Evolutionary conservation across 2,113 vertebrate species (phyloP).

Genomic region (Mionectes macconnelli): DNA sequence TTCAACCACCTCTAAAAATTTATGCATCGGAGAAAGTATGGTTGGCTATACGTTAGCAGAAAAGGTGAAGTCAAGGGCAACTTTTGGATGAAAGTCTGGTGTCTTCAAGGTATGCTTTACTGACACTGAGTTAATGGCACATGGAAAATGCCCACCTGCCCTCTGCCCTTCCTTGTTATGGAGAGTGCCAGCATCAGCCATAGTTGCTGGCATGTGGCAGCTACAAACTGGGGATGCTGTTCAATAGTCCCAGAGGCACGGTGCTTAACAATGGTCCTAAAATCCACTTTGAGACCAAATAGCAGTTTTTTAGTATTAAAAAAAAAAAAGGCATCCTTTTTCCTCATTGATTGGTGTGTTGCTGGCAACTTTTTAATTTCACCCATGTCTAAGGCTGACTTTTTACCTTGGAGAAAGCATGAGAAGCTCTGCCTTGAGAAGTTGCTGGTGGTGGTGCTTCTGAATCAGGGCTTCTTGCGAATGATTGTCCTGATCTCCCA

Average conservation of each 20-base stretch:
- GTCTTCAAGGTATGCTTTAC: neutral
- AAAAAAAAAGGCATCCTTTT: neutral
- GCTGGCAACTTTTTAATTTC: neutral
- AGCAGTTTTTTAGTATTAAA: neutral
- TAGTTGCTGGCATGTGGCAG: neutral
- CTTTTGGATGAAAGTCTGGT: neutral
- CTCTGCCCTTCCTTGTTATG: neutral
- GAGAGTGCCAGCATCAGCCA: neutral
- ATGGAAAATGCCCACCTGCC: neutral
- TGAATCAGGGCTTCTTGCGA: neutral
- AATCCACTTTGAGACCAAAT: neutral
- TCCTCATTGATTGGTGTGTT: neutral
- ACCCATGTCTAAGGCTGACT: neutral
- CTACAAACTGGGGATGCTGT: neutral
- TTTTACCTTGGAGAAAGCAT: neutral
- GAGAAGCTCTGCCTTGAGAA: neutral
- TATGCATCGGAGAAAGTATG: neutral
- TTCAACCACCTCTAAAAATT: neutral
- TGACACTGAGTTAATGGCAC: neutral
- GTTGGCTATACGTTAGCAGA: neutral
- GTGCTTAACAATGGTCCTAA: neutral
- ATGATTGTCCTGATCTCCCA: neutral
- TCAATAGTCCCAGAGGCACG: fast-evolving
- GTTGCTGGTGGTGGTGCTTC: neutral
- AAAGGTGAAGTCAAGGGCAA: neutral